These are phyloP conservation scores for Cylindroiulus punctatus DNA, from an alignment of 2,888 invertebrate genomes.

Conservation along the genomic window DNA sequence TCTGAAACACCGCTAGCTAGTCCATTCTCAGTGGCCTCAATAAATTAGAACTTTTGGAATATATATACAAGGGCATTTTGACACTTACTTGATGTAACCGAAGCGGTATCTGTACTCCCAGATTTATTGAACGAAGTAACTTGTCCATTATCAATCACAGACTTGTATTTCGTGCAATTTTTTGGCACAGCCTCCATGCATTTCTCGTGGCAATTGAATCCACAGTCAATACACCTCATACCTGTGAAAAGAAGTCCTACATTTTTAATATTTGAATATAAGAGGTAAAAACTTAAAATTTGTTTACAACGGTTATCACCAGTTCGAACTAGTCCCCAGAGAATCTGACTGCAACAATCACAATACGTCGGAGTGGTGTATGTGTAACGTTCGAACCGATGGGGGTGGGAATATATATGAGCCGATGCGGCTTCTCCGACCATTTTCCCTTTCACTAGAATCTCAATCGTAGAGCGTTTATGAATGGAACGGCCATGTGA, in stretches of 20 bases:
- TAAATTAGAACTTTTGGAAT: background rate
- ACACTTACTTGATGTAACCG: constrained; percentile 75
- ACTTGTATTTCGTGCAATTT: constrained; percentile 66
- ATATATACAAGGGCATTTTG: background rate
- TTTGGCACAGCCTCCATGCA: constrained; percentile 88
- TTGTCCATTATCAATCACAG: constrained; percentile 60
- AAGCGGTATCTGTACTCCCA: constrained; percentile 66
- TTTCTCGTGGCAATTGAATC: constrained; percentile 94
- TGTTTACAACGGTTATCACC: constrained; percentile 61
- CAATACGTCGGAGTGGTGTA: constrained; percentile 88
- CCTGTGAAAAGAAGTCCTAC: constrained; percentile 64
- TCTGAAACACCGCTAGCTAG: background rate
- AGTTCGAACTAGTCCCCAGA: constrained; percentile 91
- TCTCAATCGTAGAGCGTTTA: constrained; percentile 88
- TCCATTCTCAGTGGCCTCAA: too few species aligned
- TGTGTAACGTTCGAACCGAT: constrained; percentile 85
- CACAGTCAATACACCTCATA: constrained; percentile 87
- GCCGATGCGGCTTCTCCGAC: constrained; percentile 65
- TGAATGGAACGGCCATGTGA: constrained; percentile 86
- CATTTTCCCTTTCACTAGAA: constrained; percentile 85
- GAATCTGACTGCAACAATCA: constrained; percentile 86
- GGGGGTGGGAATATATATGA: constrained; percentile 77
- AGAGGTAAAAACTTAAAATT: background rate
- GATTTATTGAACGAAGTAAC: constrained; percentile 59
- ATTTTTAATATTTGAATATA: background rate